Percentiles rank a stretch among this genome's conserved stretches.
These are phyloP conservation scores for Automeris io DNA, from an alignment of 2,888 invertebrate genomes.

Conservation along the genomic window DNA sequence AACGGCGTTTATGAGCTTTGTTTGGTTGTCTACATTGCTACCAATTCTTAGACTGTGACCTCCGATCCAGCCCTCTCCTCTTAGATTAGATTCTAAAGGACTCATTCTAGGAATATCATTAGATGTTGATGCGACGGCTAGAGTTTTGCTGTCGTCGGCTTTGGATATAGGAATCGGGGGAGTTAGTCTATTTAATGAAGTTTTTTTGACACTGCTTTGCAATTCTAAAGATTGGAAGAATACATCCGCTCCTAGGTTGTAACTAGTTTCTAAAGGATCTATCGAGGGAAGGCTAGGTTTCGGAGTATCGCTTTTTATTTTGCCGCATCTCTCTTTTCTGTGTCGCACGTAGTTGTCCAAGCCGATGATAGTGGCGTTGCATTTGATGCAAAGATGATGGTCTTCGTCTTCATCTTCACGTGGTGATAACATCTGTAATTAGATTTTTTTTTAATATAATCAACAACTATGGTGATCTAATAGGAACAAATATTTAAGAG, in stretches of 20 bases:
- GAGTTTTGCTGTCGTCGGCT: constrained; percentile 41
- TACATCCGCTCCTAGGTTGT: constrained; percentile 86
- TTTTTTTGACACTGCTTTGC: constrained; percentile 83
- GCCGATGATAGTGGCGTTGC: constrained; percentile 88
- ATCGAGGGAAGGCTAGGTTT: constrained; percentile 49
- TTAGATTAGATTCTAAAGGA: constrained; percentile 57
- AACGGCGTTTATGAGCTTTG: constrained; percentile 80
- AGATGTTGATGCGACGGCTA: constrained; percentile 50
- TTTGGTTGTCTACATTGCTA: constrained; percentile 75
- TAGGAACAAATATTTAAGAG: too few species aligned
- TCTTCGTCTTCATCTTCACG: constrained; percentile 85
- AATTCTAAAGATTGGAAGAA: constrained; percentile 91
- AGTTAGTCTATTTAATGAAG: constrained; percentile 68
- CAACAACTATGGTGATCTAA: too few species aligned
- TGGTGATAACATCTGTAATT: constrained; percentile 71
- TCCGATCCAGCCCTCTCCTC: constrained; percentile 79
- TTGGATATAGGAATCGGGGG: constrained; percentile 58
- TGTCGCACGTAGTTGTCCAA: constrained; percentile 92
- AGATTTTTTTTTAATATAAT: too few species aligned
- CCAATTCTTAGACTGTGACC: constrained; percentile 76
- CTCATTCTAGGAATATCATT: constrained; percentile 55
- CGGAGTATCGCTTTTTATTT: constrained; percentile 33
- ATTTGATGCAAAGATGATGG: constrained; percentile 92
- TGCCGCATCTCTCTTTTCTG: constrained; percentile 83
- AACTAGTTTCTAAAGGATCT: constrained; percentile 63